phyloP scores from a whole-genome alignment of 2,113 vertebrate genomes.

The Labrus mixtus region DNA sequence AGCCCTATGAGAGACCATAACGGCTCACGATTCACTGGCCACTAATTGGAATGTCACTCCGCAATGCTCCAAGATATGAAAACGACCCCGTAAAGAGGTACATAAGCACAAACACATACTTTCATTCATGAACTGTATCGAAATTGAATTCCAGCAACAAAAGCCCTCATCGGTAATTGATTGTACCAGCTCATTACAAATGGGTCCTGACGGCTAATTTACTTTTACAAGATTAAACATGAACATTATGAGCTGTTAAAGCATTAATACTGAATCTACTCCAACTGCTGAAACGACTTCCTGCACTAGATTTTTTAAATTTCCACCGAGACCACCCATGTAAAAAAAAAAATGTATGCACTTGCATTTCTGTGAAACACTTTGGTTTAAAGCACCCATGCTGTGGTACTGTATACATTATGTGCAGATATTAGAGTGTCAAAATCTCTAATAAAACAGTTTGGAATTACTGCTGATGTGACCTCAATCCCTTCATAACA shows the following conservation, averaged over 20 bases:
- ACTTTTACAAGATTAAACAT: slow-evolving; percentile 71
- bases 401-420: slow-evolving; percentile 10
- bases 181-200: slow-evolving; percentile 70
- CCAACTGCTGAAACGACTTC: slow-evolving; percentile 23
- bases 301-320: slow-evolving; percentile 19
- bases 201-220: slow-evolving; percentile 68
- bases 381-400: slow-evolving; percentile 19
- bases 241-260: slow-evolving; percentile 64
- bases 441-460: slow-evolving; percentile 19
- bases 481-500: slow-evolving; percentile 32
- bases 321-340: slow-evolving; percentile 1
- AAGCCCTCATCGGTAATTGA: slow-evolving; percentile 70
- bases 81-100: slow-evolving; percentile 45
- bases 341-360: slow-evolving; percentile 26
- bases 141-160: slow-evolving; percentile 69
- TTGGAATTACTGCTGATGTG: slow-evolving; percentile 31
- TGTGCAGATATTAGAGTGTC: slow-evolving; percentile 32
- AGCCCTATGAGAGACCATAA: slow-evolving; percentile 65
- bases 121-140: slow-evolving; percentile 29
- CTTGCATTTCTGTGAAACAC: neutral
- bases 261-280: slow-evolving; percentile 46
- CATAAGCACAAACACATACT: slow-evolving; percentile 57
- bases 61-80: slow-evolving; percentile 63
- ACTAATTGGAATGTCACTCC: slow-evolving; percentile 84
- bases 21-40: slow-evolving; percentile 81